Conservation (phyloP, 2,797 vertebrate genomes). For the Paguma larvata region DNA sequence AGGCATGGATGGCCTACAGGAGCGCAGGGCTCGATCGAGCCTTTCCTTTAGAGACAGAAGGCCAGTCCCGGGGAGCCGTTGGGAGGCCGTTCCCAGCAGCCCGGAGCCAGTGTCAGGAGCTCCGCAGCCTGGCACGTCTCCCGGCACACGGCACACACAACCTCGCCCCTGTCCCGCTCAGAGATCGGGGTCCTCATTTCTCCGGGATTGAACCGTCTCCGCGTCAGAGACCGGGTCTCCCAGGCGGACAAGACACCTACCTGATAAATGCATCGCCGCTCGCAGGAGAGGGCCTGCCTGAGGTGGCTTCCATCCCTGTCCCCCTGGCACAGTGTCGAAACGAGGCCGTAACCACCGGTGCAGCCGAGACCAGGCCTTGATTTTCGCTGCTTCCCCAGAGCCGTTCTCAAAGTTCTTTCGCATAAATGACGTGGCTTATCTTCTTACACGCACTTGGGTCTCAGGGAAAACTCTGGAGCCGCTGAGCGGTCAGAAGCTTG, state of each 20-base stretch:
- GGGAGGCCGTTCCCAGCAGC: accelerated
- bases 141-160: accelerated
- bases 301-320: accelerated
- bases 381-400: not conserved
- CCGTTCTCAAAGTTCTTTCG: not conserved
- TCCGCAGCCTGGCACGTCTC: not conserved
- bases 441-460: accelerated
- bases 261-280: not conserved
- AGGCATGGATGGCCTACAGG: accelerated
- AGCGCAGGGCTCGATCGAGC: accelerated
- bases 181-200: not conserved
- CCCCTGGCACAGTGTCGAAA: accelerated
- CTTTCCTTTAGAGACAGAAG: not conserved
- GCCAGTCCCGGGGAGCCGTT: accelerated
- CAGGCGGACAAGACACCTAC: not conserved
- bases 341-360: not conserved
- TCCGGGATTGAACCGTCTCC: accelerated
- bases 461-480: not conserved
- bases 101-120: too few species aligned
- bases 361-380: accelerated
- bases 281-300: accelerated
- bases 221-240: not conserved
- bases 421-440: accelerated
- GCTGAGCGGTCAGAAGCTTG: accelerated
- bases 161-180: not conserved